Percentiles rank a stretch among this genome's conserved stretches.
Conservation (phyloP, 2,888 invertebrate species). For the Protonemura montana region DNA sequence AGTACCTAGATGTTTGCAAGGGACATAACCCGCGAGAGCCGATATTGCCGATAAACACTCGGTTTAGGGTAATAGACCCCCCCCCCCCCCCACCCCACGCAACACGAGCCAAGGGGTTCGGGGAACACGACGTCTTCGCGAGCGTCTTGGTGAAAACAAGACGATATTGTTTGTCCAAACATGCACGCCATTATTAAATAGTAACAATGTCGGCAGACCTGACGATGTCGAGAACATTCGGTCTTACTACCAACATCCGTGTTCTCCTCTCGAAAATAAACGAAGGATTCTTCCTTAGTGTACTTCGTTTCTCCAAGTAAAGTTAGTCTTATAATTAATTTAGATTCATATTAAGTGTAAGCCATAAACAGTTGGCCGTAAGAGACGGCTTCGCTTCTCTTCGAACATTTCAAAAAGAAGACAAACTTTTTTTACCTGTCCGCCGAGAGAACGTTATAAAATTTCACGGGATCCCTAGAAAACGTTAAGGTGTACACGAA, state of each 20-base stretch:
- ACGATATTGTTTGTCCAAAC: not conserved
- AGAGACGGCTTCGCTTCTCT: conserved; percentile 31
- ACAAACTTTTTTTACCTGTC: conserved; percentile 50
- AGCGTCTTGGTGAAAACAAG: not conserved
- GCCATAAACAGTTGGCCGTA: conserved; percentile 41
- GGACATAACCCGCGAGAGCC: not conserved
- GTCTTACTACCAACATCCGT: not conserved
- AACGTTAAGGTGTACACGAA: conserved; percentile 49
- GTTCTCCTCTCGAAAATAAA: not conserved
- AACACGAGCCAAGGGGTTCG: too few species aligned
- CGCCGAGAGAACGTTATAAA: conserved; percentile 50
- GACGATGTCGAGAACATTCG: not conserved
- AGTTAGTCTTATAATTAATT: conserved; percentile 40
- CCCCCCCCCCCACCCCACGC: not conserved
- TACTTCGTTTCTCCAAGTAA: conserved; percentile 20
- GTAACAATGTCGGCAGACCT: not conserved
- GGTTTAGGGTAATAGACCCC: not conserved
- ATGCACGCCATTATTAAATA: not conserved
- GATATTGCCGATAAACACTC: not conserved
- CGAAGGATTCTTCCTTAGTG: not conserved
- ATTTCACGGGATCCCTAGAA: conserved; percentile 49
- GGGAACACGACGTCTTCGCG: not conserved
- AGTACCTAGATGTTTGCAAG: not conserved
- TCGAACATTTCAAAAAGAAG: conserved; percentile 45
- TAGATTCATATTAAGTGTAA: conserved; percentile 42